Conservation (phyloP, 2,797 vertebrate genomes). For the Botia kubotai region DNA sequence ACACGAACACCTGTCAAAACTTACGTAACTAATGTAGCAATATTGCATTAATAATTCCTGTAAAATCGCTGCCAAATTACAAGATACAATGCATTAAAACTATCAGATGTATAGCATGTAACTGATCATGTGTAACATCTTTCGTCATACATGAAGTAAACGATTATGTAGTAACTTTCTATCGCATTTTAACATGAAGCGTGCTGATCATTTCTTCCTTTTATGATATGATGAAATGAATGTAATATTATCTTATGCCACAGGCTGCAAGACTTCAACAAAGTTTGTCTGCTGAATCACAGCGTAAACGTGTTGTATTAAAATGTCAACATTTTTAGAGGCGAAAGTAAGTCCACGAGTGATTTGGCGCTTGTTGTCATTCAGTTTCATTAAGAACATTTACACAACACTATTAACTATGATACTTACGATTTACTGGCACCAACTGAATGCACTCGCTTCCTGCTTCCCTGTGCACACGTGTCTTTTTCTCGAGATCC, state of each 20-base stretch:
- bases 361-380: background rate
- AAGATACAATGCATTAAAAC: background rate
- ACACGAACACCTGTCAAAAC: background rate
- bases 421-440: constrained; percentile 65
- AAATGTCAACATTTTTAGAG: background rate
- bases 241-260: background rate
- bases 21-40: background rate
- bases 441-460: constrained; percentile 69
- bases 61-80: background rate
- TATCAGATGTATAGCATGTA: too few species aligned
- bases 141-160: too few species aligned
- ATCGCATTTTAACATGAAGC: too few species aligned
- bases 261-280: background rate
- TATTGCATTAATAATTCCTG: too few species aligned
- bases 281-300: background rate
- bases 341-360: too few species aligned
- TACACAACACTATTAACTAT: background rate
- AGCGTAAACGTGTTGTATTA: background rate
- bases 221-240: background rate
- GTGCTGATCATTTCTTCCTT: background rate
- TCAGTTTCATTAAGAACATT: background rate
- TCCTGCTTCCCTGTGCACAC: constrained; percentile 79
- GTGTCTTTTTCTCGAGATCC: constrained; percentile 63
- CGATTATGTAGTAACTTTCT: background rate
- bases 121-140: too few species aligned